A percentile compares a stretch with the other conserved stretches of the same genome.
Evolutionary conservation across 2,113 vertebrate species (phyloP).

Genomic region (Halcyon malimbica): DNA sequence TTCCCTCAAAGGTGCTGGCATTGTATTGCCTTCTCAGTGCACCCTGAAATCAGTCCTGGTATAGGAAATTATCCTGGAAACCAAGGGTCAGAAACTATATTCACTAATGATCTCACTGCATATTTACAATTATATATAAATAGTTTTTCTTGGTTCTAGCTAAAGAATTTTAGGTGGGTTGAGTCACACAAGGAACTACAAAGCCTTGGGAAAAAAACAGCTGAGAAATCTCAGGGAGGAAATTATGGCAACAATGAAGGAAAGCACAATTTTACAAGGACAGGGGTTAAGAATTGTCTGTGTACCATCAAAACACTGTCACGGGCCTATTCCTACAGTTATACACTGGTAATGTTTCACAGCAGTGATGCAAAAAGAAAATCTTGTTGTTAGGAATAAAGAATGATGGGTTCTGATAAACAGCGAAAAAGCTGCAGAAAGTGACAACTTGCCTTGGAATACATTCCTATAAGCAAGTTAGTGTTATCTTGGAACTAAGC

Average conservation of each 20-base stretch:
- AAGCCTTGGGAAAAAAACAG: neutral
- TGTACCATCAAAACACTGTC: neutral
- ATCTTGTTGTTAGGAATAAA: neutral
- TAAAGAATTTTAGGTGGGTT: neutral
- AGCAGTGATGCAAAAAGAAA: neutral
- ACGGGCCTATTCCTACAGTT: neutral
- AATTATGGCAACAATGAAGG: neutral
- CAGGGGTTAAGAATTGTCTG: neutral
- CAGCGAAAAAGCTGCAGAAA: rapidly evolving
- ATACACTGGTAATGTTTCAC: neutral
- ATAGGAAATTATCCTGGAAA: neutral
- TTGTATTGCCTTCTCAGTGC: neutral
- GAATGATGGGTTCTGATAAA: neutral
- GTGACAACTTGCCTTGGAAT: neutral
- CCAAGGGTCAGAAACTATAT: neutral
- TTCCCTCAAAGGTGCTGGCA: neutral
- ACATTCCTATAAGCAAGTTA: neutral
- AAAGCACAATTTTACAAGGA: neutral
- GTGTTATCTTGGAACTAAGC: neutral
- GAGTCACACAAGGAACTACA: slow-evolving; percentile 5
- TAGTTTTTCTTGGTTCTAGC: slow-evolving; percentile 2
- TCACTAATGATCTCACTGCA: neutral
- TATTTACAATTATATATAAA: neutral
- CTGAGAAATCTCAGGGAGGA: neutral
- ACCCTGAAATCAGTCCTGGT: neutral